Base-by-base conservation (phyloP, 2,888 invertebrate species). In the Archaeoteleia sp. region DNA sequence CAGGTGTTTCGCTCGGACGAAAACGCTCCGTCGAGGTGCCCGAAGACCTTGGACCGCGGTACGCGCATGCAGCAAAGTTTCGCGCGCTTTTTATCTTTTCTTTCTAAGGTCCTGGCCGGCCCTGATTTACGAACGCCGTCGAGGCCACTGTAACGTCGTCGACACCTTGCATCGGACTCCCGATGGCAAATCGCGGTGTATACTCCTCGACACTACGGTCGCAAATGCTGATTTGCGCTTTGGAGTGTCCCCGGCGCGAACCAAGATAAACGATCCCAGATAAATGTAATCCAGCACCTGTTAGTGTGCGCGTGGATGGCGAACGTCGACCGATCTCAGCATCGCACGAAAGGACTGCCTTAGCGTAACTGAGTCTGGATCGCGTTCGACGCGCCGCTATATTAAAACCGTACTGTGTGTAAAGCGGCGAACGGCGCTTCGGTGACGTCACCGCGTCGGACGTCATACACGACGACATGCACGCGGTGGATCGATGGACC, bases 401-500 rank as follows among this genome's bases (percentile, higher is more conserved):
- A 83, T 83, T 83, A 83, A 83, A 83, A 83, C 82, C 82, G 83
- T 82, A 82, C 82, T 75, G 82, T 82, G 83, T 83, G 82, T 82
- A 82, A 80, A 75, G 76, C 77, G 78, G 77, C 77, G 78, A 79
- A 80, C 82, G 82, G 82, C 82, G 81, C 81, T 78, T 75, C 74
- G 62, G 72, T 80, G 79, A 80, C 80, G 80, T 80, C 78, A 79
- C 67, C 67, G 40, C 9, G 45, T 51, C 68, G 72, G 74, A 82
- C 82, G 83, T 81, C 81, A 81, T 78, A 75, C 71, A 69, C 70
- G 54, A 42, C 70, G 72, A 74, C 73, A 74, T 71, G 69, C 72
- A 70, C 73, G 74, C 74, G 72, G 74, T 70, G 71, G 78, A 80
- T 79, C 78, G 80, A 79, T 78, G 78, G 78, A 76, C 78, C 72